Evolutionary conservation across 2,113 vertebrate species (phyloP), one percentile per base, ranked within the genome.

Genomic region (Formicarius rufipectus): DNA sequence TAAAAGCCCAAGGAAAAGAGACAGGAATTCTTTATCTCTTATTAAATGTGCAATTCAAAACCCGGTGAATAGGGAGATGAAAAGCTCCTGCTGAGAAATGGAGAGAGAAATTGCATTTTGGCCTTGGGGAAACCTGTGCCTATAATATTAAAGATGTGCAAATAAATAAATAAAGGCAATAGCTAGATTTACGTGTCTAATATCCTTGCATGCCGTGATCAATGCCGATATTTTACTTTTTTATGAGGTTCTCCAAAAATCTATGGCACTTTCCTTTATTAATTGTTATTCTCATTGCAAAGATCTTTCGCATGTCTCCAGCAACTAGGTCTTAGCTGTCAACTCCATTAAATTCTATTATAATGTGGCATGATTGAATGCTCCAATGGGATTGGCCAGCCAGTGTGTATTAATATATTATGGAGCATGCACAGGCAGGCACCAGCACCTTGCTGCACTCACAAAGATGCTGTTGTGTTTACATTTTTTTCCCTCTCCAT

Each of bases 1-100:
- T 96, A 86, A 84, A 91, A 90, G 75, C 63, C 19, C 52, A 76
- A 83, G 93, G 72, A 96, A 92, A 78, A 95, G 89, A 91, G 93
- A 73, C 87, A 80, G 91, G 93, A 89, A 91, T 96, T 95, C 92
- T 95, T 96, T 95, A 95, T 96, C 39, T 17, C 82, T 96, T 97
- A 95, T 96, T 97, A 96, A 96, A 96, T 94, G 94, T 96, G 94
- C 96, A 96, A 95, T 96, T 96, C 95, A 96, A 96, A 96, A 96
- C 75, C 87, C 80, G 89, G 96, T 88, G 79, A 95, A 97, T 89
- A 80, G 82, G 90, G 89, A 94, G 87, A 95, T 84, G 96, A 77
- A 92, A 90, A 92, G 86, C 97, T 97, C 95, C 94, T 96, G 84
- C n/a, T 92, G 90, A 96, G 92, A 88, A 95, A 94, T 92, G 44